phyloP scores from a whole-genome alignment of 1,140 invertebrate genomes.

The Macrotrachela quadricornifera region DNA sequence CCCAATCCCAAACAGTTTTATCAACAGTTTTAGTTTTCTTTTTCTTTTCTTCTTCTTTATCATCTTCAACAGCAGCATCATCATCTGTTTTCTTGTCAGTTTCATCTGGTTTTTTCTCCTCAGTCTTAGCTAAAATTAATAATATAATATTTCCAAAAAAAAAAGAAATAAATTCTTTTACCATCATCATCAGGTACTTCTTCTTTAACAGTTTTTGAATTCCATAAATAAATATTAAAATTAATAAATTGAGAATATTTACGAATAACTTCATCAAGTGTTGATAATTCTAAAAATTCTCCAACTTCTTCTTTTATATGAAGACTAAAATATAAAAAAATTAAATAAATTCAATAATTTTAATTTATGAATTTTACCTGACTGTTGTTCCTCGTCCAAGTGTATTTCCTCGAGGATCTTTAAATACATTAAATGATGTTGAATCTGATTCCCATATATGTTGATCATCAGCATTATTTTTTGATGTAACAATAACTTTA shows the following conservation, averaged over 20 bases:
- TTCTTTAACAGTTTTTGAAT: constrained; percentile 49
- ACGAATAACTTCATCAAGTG: constrained; percentile 65
- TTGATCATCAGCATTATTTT: constrained; percentile 81
- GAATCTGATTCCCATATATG: constrained; percentile 80
- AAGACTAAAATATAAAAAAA: constrained; percentile 42
- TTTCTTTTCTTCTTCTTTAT: constrained; percentile 35
- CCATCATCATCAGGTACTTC: constrained; percentile 48
- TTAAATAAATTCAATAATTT: too few relatives aligned
- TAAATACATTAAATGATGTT: constrained; percentile 62
- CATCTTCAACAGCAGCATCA: constrained; percentile 36
- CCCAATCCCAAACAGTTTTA: constrained; percentile 96
- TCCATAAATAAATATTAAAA: constrained; percentile 91
- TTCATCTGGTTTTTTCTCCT: constrained; percentile 15
- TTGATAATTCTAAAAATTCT: constrained; percentile 79
- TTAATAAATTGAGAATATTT: constrained; percentile 99
- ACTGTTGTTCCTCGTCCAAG: constrained; percentile 65
- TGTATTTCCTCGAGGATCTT: constrained; percentile 80
- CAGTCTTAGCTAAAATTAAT: constrained; percentile 32
- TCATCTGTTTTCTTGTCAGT: constrained; percentile 12
- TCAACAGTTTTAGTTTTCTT: constrained; percentile 40
- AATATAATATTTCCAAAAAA: too few relatives aligned
- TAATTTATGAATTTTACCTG: constrained; percentile 12
- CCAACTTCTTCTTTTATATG: constrained; percentile 86
- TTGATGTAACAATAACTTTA: constrained; percentile 54
- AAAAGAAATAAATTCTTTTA: not conserved